Conservation (phyloP, 1,140 invertebrate species). For the Amyelois transitella region DNA sequence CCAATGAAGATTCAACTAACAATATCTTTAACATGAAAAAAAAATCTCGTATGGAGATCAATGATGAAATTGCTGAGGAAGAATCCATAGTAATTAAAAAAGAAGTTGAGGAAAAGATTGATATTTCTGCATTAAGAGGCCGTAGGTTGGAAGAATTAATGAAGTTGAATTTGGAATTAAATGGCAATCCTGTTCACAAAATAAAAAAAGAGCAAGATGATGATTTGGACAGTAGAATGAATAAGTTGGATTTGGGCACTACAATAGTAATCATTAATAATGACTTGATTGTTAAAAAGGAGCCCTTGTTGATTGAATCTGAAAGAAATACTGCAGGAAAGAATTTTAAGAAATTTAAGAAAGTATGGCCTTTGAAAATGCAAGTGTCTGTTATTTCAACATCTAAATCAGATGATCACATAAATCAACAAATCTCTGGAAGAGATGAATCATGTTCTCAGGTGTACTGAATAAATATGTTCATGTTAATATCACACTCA, state of each 20-base stretch:
- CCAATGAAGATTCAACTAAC: conserved; percentile 7
- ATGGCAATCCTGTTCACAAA: conserved; percentile 15
- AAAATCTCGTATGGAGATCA: conserved; percentile 7
- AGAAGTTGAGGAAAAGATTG: conserved; percentile 15
- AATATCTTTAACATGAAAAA: conserved; percentile 12
- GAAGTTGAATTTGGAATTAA: conserved; percentile 29
- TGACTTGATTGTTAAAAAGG: conserved; percentile 54
- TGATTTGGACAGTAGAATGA: conserved; percentile 47
- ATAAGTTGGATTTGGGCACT: conserved; percentile 44
- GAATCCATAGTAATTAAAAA: background rate
- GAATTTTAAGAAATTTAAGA: conserved; percentile 67
- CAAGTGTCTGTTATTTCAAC: conserved; percentile 31
- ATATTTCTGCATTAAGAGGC: conserved; percentile 43
- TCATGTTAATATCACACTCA: background rate
- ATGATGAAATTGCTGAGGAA: background rate
- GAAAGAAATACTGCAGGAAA: conserved; percentile 20
- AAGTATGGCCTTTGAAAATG: conserved; percentile 60
- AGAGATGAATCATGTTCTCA: conserved; percentile 1
- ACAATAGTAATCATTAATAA: conserved; percentile 36
- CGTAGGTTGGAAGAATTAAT: conserved; percentile 46
- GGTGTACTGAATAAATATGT: conserved; percentile 6
- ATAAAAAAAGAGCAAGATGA: conserved; percentile 34
- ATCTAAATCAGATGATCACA: conserved; percentile 11
- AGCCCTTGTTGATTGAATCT: conserved; percentile 26
- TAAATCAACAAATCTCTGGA: background rate